Conservation (phyloP, 1,140 invertebrate genomes). For the Lerema accius region DNA sequence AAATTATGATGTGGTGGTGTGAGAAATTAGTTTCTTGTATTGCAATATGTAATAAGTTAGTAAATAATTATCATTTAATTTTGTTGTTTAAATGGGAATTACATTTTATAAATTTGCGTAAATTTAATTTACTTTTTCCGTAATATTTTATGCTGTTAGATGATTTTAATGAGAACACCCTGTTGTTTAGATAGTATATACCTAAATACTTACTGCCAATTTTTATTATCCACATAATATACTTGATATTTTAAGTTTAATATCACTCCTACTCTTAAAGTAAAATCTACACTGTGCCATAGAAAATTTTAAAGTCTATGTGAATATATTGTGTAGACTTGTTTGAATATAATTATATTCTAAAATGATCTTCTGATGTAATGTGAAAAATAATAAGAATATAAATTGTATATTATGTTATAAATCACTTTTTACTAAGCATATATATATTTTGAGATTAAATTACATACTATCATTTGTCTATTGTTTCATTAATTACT, state of each 20-base stretch:
- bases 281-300: constrained; percentile 59
- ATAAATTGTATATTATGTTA: constrained; percentile 58
- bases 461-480: constrained; percentile 59
- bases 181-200: background rate
- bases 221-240: constrained; percentile 44
- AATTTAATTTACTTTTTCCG: background rate
- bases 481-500: constrained; percentile 53
- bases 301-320: constrained; percentile 40
- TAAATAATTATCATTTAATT: background rate
- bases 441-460: constrained; percentile 75
- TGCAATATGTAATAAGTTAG: constrained; percentile 9
- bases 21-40: constrained; percentile 30
- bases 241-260: background rate
- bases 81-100: background rate
- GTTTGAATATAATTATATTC: constrained; percentile 24
- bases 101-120: background rate
- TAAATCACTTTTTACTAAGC: constrained; percentile 67
- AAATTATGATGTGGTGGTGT: constrained; percentile 20
- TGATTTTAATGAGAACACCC: constrained; percentile 3
- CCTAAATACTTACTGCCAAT: constrained; percentile 57
- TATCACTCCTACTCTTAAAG: constrained; percentile 26
- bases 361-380: constrained; percentile 20
- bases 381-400: constrained; percentile 34
- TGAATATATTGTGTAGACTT: constrained; percentile 29
- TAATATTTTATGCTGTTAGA: background rate